Evolutionary conservation across 2,113 vertebrate genomes (phyloP).

Genomic region (Steatornis caripensis): DNA sequence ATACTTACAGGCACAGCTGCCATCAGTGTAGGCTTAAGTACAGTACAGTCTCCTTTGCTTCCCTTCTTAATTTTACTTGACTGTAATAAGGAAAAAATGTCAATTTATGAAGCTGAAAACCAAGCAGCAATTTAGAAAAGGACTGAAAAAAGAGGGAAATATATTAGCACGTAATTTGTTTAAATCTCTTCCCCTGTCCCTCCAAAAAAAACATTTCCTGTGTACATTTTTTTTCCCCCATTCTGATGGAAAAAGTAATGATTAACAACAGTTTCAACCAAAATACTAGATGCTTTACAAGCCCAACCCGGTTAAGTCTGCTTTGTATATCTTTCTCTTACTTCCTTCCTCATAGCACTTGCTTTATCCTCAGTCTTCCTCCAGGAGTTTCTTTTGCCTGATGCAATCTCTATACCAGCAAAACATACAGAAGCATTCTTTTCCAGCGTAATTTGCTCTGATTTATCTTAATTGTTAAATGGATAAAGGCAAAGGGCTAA

Average conservation of each 20-base stretch:
- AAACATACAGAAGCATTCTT: background rate
- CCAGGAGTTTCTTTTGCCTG: background rate
- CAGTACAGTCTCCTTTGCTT: slow-evolving; percentile 81
- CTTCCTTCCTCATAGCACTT: background rate
- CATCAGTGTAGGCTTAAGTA: slow-evolving; percentile 80
- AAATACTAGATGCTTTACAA: background rate
- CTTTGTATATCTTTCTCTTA: background rate
- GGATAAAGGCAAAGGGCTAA: background rate
- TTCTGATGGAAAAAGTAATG: background rate
- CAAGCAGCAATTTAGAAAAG: background rate
- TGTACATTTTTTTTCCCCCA: background rate
- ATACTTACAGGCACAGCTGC: slow-evolving; percentile 83
- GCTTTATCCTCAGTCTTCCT: background rate
- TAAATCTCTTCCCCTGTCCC: background rate
- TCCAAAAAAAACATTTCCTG: background rate
- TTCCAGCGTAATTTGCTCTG: background rate
- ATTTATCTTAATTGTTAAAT: background rate
- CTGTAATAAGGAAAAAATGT: slow-evolving; percentile 52
- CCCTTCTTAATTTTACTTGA: slow-evolving; percentile 86
- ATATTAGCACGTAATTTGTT: background rate
- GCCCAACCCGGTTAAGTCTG: background rate
- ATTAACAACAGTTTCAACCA: background rate
- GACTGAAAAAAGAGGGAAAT: background rate
- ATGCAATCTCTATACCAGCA: background rate
- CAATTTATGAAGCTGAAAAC: background rate